Evolutionary conservation across 2,888 invertebrate species (phyloP).

Genomic region (Scaptodrosophila latifasciaeformis): DNA sequence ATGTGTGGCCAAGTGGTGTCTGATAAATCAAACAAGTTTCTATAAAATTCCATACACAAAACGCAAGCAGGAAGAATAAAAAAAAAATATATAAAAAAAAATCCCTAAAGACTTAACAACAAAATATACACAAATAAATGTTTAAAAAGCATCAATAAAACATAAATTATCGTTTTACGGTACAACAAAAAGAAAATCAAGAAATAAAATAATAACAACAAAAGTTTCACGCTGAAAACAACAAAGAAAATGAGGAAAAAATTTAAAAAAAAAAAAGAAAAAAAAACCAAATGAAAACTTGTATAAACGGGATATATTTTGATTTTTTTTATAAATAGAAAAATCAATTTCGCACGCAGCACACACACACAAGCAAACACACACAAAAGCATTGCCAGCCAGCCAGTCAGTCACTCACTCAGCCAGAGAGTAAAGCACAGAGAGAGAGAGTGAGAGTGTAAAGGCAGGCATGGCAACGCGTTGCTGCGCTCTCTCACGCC

Average conservation of each 20-base stretch:
- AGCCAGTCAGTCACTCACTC: neutral
- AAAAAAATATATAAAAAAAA: slow-evolving; percentile 16
- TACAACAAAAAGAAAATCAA: slow-evolving; percentile 43
- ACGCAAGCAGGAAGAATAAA: slow-evolving; percentile 18
- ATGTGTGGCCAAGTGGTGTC: slow-evolving; percentile 47
- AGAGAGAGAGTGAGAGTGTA: slow-evolving; percentile 16
- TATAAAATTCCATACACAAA: slow-evolving; percentile 12
- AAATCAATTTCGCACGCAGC: slow-evolving; percentile 69
- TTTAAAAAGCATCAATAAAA: slow-evolving; percentile 54
- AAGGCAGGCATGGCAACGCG: slow-evolving; percentile 6
- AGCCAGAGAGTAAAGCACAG: slow-evolving; percentile 14
- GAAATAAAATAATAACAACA: slow-evolving; percentile 9
- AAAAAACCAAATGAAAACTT: slow-evolving; percentile 20
- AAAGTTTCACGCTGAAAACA: slow-evolving; percentile 17
- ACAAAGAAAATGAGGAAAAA: slow-evolving; percentile 22
- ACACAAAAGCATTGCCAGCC: slow-evolving; percentile 11
- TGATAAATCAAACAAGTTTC: slow-evolving; percentile 67
- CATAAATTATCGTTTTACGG: slow-evolving; percentile 60
- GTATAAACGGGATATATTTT: slow-evolving; percentile 63
- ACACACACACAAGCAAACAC: slow-evolving; percentile 28
- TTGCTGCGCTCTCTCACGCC: slow-evolving; percentile 25
- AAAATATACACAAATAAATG: neutral
- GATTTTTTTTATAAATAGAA: slow-evolving; percentile 68
- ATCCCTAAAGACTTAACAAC: slow-evolving; percentile 12
- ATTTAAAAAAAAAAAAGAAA: slow-evolving; percentile 8